A percentile compares a stretch with the other conserved stretches of the same genome.
Evolutionary conservation across 1,140 invertebrate species (phyloP).

Genomic region (Plodia interpunctella): DNA sequence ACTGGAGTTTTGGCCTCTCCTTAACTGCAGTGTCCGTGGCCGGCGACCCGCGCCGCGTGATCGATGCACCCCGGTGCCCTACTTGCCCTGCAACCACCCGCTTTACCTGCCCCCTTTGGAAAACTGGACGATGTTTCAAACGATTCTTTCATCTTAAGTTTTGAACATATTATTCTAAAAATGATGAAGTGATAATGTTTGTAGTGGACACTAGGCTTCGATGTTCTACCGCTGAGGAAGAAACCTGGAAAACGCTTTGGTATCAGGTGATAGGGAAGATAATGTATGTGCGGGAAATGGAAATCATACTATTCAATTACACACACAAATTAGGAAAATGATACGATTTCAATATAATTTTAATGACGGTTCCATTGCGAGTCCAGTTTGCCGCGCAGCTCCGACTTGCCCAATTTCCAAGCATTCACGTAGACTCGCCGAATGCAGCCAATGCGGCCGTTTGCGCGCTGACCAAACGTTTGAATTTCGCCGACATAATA

Average conservation of each 20-base stretch:
- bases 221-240: too few species aligned
- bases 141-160: neutral
- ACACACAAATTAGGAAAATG: too few species aligned
- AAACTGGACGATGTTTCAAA: neutral
- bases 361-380: neutral
- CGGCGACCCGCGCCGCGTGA: neutral
- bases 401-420: neutral
- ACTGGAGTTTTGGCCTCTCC: neutral
- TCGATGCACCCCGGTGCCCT: neutral
- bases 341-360: neutral
- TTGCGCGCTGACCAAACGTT: neutral
- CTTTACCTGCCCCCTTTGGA: neutral
- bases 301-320: too few species aligned
- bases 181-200: too few species aligned
- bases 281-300: too few species aligned
- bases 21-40: neutral
- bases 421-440: neutral
- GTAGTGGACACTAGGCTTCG: too few species aligned
- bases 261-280: too few species aligned
- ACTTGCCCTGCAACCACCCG: neutral
- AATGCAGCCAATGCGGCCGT: neutral
- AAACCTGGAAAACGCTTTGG: too few species aligned
- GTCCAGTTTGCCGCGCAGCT: neutral
- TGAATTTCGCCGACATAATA: conserved; percentile 2
- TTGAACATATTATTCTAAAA: too few species aligned